A percentile compares a stretch with the other conserved stretches of the same genome.
These are phyloP conservation scores for Luidia sarsii DNA, from an alignment of 53 echinoderm and acorn worm species.

Conservation along the genomic window DNA sequence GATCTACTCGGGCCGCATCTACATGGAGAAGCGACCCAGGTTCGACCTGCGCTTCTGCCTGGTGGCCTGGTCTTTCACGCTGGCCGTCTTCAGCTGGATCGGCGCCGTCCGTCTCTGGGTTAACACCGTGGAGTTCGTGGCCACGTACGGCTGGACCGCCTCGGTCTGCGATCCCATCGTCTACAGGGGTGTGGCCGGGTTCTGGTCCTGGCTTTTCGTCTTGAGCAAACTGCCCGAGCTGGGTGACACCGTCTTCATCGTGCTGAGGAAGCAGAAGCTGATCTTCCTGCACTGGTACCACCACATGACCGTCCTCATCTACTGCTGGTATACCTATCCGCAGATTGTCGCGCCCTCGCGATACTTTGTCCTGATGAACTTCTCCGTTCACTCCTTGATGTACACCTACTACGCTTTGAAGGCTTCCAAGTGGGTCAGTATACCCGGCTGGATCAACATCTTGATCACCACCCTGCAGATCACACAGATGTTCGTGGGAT, in stretches of 20 bases:
- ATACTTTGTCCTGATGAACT: slow-evolving; percentile 96
- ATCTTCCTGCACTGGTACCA: slow-evolving; percentile 99
- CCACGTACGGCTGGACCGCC: slow-evolving; percentile 65
- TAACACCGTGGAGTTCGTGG: slow-evolving; percentile 58
- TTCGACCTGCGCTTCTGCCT: slow-evolving; percentile 69
- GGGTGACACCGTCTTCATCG: slow-evolving; percentile 96
- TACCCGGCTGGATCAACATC: slow-evolving; percentile 90
- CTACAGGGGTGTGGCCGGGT: slow-evolving; percentile 94
- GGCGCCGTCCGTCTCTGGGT: slow-evolving; percentile 61
- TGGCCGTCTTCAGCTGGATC: slow-evolving; percentile 80
- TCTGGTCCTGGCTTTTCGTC: slow-evolving; percentile 98
- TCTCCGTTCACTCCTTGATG: slow-evolving; percentile 93
- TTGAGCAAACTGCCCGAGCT: slow-evolving; percentile 94
- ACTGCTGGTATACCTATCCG: slow-evolving; percentile 96
- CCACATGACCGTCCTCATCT: slow-evolving; percentile 91
- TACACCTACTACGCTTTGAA: slow-evolving; percentile 91
- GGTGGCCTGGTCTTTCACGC: slow-evolving; percentile 69
- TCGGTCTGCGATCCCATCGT: slow-evolving; percentile 94
- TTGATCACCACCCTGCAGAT: slow-evolving; percentile 81
- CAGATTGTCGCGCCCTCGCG: slow-evolving; percentile 81
- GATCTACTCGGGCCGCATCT: slow-evolving; percentile 75
- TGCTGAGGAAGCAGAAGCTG: slow-evolving; percentile 88
- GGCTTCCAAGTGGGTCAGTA: slow-evolving; percentile 73
- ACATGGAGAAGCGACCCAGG: slow-evolving; percentile 77
- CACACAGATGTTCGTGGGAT: slow-evolving; percentile 88